A percentile compares a stretch with the other conserved stretches of the same genome.
Conservation (phyloP, 2,113 vertebrate genomes). For the Calypte anna region DNA sequence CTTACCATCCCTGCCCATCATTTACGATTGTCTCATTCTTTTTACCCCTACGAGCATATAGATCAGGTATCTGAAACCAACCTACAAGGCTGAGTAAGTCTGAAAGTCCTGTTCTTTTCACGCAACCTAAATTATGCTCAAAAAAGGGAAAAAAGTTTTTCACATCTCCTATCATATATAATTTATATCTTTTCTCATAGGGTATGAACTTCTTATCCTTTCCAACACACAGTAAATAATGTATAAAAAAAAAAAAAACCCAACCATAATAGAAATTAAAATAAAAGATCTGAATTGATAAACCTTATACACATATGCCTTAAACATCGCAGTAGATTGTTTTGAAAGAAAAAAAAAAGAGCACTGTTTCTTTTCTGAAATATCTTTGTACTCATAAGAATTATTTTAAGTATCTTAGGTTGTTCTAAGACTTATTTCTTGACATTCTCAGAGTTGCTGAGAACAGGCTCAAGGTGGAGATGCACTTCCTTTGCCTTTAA, state of each 20-base stretch:
- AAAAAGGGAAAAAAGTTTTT: rapidly evolving
- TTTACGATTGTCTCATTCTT: background rate
- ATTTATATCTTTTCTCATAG: background rate
- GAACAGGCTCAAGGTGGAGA: background rate
- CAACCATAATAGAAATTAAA: background rate
- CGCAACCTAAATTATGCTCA: background rate
- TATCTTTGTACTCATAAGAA: background rate
- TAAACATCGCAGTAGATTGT: background rate
- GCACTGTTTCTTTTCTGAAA: background rate
- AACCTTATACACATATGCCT: background rate
- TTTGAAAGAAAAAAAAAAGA: background rate
- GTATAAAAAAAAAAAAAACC: background rate
- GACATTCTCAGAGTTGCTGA: background rate
- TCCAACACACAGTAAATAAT: background rate
- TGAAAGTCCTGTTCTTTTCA: background rate
- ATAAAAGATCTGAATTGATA: background rate
- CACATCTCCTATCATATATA: background rate
- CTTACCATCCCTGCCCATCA: background rate
- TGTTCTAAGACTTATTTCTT: background rate
- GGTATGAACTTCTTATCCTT: background rate
- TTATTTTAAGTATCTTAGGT: background rate
- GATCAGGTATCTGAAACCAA: background rate
- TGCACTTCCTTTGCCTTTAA: background rate
- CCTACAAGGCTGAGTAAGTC: background rate
- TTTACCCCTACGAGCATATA: background rate